Percentiles rank a stretch among this genome's conserved stretches.
These are phyloP conservation scores for Ctena decussata DNA, from an alignment of 2,888 invertebrate species.

Conservation along the genomic window DNA sequence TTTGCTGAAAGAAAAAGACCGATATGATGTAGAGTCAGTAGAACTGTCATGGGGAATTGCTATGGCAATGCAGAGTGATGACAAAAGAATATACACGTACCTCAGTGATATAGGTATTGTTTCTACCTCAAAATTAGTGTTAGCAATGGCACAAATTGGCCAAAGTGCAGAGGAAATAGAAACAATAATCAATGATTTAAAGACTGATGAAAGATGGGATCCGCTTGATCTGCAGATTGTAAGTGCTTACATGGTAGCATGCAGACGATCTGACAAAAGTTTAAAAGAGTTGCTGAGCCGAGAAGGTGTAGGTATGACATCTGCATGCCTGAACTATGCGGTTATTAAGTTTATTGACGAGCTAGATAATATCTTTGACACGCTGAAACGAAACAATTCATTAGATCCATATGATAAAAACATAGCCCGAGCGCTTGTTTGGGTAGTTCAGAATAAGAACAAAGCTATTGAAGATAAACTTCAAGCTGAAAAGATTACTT, in stretches of 20 bases:
- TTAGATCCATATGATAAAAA: neutral
- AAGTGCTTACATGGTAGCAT: neutral
- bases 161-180: neutral
- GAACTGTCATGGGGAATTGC: neutral
- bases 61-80: neutral
- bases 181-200: neutral
- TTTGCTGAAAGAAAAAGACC: neutral
- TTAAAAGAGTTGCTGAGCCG: neutral
- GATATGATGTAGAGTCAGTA: neutral
- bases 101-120: neutral
- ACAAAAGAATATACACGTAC: neutral
- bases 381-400: neutral
- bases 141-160: neutral
- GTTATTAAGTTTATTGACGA: neutral
- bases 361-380: neutral
- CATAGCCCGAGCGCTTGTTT: neutral
- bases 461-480: neutral
- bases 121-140: neutral
- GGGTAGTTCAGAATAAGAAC: neutral
- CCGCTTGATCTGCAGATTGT: neutral
- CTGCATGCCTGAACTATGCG: neutral
- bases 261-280: neutral
- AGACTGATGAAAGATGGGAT: neutral
- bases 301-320: neutral
- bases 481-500: neutral